Evolutionary conservation across 37 sponge, comb jelly and placozoan genomes (phyloP), one percentile per base, ranked within the genome.

Genomic region (Cliona cf. orientalis): DNA sequence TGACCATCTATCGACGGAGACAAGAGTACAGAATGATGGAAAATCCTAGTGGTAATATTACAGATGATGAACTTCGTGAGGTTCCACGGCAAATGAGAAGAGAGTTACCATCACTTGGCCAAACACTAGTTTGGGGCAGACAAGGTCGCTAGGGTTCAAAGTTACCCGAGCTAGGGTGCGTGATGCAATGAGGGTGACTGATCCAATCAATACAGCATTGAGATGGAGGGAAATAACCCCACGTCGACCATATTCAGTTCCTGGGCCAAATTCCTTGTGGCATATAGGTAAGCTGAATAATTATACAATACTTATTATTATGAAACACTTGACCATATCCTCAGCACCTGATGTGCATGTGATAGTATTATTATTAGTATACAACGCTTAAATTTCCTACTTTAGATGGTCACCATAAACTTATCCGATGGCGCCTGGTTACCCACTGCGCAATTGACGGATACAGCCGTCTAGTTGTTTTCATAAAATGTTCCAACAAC

Each of bases 211-310:
- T n/a, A 26, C 63, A 61, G 63, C 63, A 26, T 28, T 86, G 17
- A 57, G 87, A 2, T 71, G 80, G 74, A 22, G 71, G 36, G 68
- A 41, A 31, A 32, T 46, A 3, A 66, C 75, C 69, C 2, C 23
- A 12, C 58, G 82, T 3, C 75, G 63, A 22, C 88, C 76, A 65
- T 80, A 90, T 61, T 80, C 70, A 26, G 75, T 80, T 25, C 74
- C 82, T 26, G 72, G 84, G 23, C 89, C 89, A 25, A 80, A 89
- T 42, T 73, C 89, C 21, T 38, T 89, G 45, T 89, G 90, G 90
- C 90, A 88, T 56, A 75, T 88, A 64, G 89, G 86, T 85, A 17
- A 49, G 55, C 17, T 11, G 17, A 19, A 19, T 49, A 19, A 19
- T 49, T 17, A 19, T 17, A 19, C 17, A 19, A 19, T 49, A 49